Evolutionary conservation across 1,140 invertebrate genomes (phyloP), one percentile per base, ranked within the genome.

Genomic region (Panagrolaimus sp.): DNA sequence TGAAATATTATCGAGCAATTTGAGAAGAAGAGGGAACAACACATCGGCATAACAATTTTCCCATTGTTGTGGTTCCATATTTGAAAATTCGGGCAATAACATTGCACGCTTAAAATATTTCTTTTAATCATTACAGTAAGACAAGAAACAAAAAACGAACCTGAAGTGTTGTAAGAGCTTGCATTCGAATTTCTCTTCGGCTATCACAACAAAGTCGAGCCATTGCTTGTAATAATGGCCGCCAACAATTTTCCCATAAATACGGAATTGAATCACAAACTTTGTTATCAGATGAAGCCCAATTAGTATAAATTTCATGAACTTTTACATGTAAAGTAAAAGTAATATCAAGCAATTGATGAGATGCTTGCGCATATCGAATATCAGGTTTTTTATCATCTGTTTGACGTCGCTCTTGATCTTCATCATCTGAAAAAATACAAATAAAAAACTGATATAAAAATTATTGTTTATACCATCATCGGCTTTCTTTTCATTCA

Each of bases 41-140:
- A 95, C 92, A 79, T 90, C 89, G 3, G 81, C 90, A 84, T 97
- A 93, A 84, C 93, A 96, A 21, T 91, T 89, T 79, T 93, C 92
- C 94, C 94, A 97, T 83, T 97, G 92, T 0, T 88, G 84, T 1
- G 91, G 89, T 5, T 89, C 89, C 21, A 97, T 84, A 12, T 89
- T 90, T 76, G 58, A 94, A 87, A 75, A 67, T 17, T 47, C 9
- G 0, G 8, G 48, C 91, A 1, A 92, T 93, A 52, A 32, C 63
- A 47, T 26, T 17, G 63, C 45, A 15, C 63, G 44, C 12, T 26
- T 3, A n/a, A 28, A 28, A 3, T n/a, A 32, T 43, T n/a, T n/a
- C 4, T 32, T 63, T 15, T 15, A 63, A 24, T 24, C n/a, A n/a
- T 24, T n/a, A 24, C 14, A 4, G 8, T 8, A 62, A 9, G 4